A percentile compares a stretch with the other conserved stretches of the same genome.
Evolutionary conservation across 2,888 invertebrate genomes (phyloP).

Genomic region (Iphiclides podalirius): DNA sequence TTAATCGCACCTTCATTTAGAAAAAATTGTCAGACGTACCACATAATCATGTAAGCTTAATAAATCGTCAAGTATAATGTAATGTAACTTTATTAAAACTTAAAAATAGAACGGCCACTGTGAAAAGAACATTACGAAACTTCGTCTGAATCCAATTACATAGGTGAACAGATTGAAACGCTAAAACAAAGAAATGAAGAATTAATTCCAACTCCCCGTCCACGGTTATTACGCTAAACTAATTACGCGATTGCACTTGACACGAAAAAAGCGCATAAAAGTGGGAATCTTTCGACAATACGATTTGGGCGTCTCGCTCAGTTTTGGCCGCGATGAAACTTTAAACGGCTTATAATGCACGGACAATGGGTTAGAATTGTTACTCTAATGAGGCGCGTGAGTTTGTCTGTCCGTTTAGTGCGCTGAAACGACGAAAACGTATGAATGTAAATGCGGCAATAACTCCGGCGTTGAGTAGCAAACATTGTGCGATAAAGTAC

Average conservation of each 20-base stretch:
- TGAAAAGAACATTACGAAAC: constrained; percentile 11
- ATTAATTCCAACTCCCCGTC: constrained; percentile 51
- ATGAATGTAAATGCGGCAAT: too few species aligned
- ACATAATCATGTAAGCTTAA: too few species aligned
- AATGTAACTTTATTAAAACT: too few species aligned
- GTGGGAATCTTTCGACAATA: constrained; percentile 67
- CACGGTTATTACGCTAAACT: constrained; percentile 49
- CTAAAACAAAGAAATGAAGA: constrained; percentile 41
- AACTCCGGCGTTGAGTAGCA: too few species aligned
- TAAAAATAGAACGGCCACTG: constrained; percentile 16
- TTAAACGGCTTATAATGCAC: too few species aligned
- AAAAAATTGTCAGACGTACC: too few species aligned
- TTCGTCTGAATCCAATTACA: neutral
- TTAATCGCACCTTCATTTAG: too few species aligned
- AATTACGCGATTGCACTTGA: constrained; percentile 65
- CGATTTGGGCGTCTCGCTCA: constrained; percentile 30
- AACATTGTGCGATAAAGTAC: too few species aligned
- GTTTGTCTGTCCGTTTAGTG: too few species aligned
- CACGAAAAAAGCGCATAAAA: constrained; percentile 47
- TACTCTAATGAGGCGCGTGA: constrained; percentile 25
- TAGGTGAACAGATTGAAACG: constrained; percentile 21
- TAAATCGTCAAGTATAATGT: too few species aligned
- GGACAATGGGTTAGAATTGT: constrained; percentile 32
- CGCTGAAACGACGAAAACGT: too few species aligned
- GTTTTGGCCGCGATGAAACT: constrained; percentile 24